phyloP scores from a whole-genome alignment of 2,797 vertebrate species.

The Petrocephalus sullivani region DNA sequence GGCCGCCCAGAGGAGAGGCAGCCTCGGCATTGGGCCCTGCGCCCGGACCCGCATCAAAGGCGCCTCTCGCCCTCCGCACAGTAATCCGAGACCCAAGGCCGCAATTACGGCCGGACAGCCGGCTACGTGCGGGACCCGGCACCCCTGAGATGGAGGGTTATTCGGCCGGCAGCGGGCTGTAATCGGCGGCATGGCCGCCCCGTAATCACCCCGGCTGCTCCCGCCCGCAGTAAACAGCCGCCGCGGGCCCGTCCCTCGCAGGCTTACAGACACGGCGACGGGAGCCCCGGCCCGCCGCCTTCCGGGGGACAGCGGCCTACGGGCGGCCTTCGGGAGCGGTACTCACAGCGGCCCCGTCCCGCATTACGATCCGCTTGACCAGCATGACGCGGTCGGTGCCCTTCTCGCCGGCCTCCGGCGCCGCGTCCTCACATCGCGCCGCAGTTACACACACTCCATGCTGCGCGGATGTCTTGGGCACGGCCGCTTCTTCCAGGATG shows the following conservation, averaged over 20 bases:
- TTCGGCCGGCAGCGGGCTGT: no score
- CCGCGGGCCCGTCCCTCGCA: no score
- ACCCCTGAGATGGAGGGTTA: not conserved
- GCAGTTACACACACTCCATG: conserved; percentile 61
- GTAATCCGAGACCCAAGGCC: not conserved
- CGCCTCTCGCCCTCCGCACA: not conserved
- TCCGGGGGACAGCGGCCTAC: no score
- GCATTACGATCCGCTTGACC: conserved; percentile 67
- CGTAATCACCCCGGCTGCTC: no score
- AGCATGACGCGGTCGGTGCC: conserved; percentile 56
- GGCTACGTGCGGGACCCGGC: not conserved
- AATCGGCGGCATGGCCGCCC: no score
- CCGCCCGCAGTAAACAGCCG: no score
- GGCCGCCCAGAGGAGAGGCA: no score
- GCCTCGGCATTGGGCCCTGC: not conserved
- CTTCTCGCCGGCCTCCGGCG: conserved; percentile 40
- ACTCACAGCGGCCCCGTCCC: conserved; percentile 61
- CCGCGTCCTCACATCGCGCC: conserved; percentile 55
- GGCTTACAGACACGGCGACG: no score
- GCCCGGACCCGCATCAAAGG: not conserved
- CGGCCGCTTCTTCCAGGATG: conserved; percentile 62
- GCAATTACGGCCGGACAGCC: not conserved
- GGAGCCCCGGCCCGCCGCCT: no score
- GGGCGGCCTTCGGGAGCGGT: no score
- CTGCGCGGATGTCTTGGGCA: conserved; percentile 59